Conservation (phyloP, 2,888 invertebrate genomes). For the Agrotis ipsilon region DNA sequence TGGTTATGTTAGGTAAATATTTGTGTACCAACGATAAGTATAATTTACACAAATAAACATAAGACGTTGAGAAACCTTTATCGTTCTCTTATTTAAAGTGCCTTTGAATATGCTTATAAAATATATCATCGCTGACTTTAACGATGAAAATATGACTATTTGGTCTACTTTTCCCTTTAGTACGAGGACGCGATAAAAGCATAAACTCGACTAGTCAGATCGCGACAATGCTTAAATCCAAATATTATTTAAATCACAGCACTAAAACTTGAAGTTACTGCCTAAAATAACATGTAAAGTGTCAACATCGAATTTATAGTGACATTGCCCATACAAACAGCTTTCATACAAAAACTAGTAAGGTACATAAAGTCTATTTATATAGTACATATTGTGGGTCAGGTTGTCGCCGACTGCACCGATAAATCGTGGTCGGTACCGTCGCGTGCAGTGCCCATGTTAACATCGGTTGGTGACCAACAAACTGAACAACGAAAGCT, state of each 20-base stretch:
- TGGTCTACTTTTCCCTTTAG: background rate
- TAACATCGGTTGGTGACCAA: conserved; percentile 74
- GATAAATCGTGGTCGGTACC: conserved; percentile 68
- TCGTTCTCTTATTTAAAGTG: background rate
- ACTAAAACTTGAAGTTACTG: conserved; percentile 39
- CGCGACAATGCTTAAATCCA: conserved; percentile 21
- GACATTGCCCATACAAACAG: conserved; percentile 45
- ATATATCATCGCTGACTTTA: background rate
- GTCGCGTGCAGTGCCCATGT: conserved; percentile 76
- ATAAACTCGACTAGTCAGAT: conserved; percentile 21
- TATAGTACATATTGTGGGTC: conserved; percentile 57
- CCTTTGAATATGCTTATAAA: background rate
- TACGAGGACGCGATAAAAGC: background rate
- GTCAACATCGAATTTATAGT: conserved; percentile 49
- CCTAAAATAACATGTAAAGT: conserved; percentile 33
- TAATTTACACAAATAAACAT: background rate
- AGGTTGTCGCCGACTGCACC: conserved; percentile 51
- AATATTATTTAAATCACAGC: conserved; percentile 31
- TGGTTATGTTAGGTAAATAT: no score
- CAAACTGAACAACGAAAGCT: conserved; percentile 74
- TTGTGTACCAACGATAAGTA: no score
- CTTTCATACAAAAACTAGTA: conserved; percentile 37
- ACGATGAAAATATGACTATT: background rate
- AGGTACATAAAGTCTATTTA: conserved; percentile 11
- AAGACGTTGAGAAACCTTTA: background rate